These are phyloP conservation scores for Diglossa cyanea DNA, from an alignment of 2,797 vertebrate genomes.

Conservation along the genomic window DNA sequence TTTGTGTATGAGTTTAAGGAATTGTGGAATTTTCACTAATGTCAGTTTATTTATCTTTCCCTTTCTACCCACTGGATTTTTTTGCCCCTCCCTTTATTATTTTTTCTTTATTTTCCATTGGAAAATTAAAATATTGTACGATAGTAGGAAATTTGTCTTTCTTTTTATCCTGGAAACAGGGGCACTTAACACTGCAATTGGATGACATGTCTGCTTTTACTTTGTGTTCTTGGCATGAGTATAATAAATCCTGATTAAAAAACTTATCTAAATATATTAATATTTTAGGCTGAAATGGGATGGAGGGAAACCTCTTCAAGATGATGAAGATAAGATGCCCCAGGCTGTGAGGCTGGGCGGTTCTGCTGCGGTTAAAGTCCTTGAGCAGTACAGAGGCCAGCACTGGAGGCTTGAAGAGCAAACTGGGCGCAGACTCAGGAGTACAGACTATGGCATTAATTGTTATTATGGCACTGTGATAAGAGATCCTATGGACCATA, in stretches of 20 bases:
- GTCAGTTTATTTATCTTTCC: neutral
- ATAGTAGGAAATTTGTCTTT: neutral
- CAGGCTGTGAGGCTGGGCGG: too few species aligned
- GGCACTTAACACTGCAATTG: neutral
- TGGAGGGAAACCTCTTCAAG: too few species aligned
- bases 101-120: neutral
- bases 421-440: too few species aligned
- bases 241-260: neutral
- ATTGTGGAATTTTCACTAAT: neutral
- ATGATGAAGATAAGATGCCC: too few species aligned
- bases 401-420: too few species aligned
- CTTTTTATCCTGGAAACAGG: neutral
- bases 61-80: neutral
- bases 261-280: neutral
- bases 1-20: neutral
- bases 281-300: too few species aligned
- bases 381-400: too few species aligned
- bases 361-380: too few species aligned
- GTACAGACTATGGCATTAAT: too few species aligned
- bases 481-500: too few species aligned
- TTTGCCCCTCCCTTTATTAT: neutral
- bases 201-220: neutral
- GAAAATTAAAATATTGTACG: neutral
- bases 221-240: neutral
- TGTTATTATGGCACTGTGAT: too few species aligned